Conservation (phyloP, 1,140 invertebrate species). For the Drosophila pseudoobscura region DNA sequence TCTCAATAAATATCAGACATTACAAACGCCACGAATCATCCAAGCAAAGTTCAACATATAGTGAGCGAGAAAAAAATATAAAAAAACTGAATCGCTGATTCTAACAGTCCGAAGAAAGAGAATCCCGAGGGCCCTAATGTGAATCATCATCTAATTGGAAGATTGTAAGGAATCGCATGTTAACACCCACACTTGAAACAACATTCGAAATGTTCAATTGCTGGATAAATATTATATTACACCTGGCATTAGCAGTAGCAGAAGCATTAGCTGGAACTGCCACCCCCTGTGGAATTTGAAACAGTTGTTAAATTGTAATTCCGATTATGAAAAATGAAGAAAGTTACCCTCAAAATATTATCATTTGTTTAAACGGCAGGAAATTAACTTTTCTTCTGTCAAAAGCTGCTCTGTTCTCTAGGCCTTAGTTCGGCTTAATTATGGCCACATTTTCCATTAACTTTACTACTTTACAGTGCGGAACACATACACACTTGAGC, state of each 20-base stretch:
- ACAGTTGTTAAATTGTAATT: constrained; percentile 57
- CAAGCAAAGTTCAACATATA: too few species aligned
- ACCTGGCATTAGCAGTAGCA: not conserved
- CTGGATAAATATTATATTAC: too few species aligned
- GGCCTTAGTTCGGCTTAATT: not conserved
- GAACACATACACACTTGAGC: constrained; percentile 1
- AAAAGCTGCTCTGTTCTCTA: too few species aligned
- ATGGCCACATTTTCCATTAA: constrained; percentile 12
- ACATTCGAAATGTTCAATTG: not conserved
- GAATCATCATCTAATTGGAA: not conserved
- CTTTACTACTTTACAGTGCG: constrained; percentile 14
- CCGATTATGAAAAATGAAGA: constrained; percentile 32
- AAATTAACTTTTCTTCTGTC: too few species aligned
- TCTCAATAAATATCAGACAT: too few species aligned
- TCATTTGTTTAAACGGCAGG: too few species aligned
- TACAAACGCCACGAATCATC: too few species aligned
- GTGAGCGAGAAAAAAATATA: too few species aligned
- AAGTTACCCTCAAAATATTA: constrained; percentile 30
- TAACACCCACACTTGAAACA: not conserved
- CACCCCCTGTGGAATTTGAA: not conserved
- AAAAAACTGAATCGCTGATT: too few species aligned
- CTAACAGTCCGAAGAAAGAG: too few species aligned
- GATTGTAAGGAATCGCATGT: too few species aligned
- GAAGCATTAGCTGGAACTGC: not conserved
- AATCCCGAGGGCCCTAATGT: too few species aligned